Percentiles rank a stretch among this genome's conserved stretches.
phyloP scores from a whole-genome alignment of 2,888 invertebrate species.

The Harmothoe impar region DNA sequence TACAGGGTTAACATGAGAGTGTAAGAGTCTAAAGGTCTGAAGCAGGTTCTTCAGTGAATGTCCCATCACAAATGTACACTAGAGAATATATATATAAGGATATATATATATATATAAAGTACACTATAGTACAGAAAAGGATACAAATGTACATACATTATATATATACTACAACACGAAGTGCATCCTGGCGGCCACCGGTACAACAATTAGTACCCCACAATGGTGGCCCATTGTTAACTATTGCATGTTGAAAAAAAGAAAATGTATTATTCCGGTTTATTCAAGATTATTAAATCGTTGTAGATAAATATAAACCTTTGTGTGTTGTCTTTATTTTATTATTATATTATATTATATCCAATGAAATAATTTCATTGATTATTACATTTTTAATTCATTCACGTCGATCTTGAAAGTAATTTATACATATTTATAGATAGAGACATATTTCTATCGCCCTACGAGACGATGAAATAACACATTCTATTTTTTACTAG shows the following conservation, averaged over 20 bases:
- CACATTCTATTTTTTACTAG: too few relatives aligned
- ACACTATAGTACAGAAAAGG: not conserved
- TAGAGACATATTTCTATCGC: too few relatives aligned
- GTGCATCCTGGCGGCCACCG: too few relatives aligned
- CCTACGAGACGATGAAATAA: too few relatives aligned
- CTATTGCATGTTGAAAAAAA: constrained; percentile 4
- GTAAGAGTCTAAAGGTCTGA: not conserved
- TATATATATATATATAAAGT: not conserved
- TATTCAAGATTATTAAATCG: constrained; percentile 3
- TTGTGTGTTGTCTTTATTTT: not conserved
- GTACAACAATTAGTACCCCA: not conserved
- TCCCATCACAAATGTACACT: too few relatives aligned
- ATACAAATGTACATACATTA: not conserved
- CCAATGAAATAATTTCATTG: too few relatives aligned
- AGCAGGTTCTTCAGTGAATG: not conserved
- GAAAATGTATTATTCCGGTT: not conserved
- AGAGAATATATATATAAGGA: too few relatives aligned
- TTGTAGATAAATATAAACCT: not conserved
- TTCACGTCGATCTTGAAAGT: too few relatives aligned
- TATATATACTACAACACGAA: not conserved
- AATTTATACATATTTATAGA: too few relatives aligned
- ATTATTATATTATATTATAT: too few relatives aligned
- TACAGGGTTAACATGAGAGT: too few relatives aligned
- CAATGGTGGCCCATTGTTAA: not conserved
- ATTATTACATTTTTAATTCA: too few relatives aligned